Evolutionary conservation across 2,888 invertebrate species (phyloP).

Genomic region (Fabriciana adippe): DNA sequence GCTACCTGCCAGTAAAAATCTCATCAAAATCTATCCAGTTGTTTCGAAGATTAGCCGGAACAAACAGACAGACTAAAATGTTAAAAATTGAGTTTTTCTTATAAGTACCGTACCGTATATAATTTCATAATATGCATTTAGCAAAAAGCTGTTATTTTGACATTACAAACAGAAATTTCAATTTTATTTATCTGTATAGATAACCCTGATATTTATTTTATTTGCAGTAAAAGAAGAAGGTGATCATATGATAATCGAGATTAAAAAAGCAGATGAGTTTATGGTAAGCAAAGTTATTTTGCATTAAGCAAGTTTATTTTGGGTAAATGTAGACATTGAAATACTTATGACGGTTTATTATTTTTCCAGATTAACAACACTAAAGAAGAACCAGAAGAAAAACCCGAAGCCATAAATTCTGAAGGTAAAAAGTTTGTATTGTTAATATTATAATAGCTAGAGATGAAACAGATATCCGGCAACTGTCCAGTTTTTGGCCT

Average conservation of each 20-base stretch:
- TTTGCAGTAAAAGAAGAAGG: conserved; percentile 70
- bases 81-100: no score
- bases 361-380: conserved; percentile 33
- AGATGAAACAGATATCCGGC: no score
- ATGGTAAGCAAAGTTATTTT: conserved; percentile 54
- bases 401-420: conserved; percentile 33
- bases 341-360: background rate
- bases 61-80: no score
- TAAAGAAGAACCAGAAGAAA: conserved; percentile 27
- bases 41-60: no score
- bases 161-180: no score
- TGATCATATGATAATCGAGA: conserved; percentile 73
- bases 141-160: no score
- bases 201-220: conserved; percentile 8
- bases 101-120: background rate
- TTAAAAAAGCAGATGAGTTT: conserved; percentile 67
- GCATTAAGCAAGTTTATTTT: no score
- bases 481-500: background rate
- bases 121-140: no score
- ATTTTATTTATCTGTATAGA: no score
- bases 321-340: conserved; percentile 1
- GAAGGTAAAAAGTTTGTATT: conserved; percentile 34
- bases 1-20: no score
- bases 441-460: background rate
- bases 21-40: no score